phyloP scores from a whole-genome alignment of 2,797 vertebrate genomes.

The Semotilus atromaculatus region DNA sequence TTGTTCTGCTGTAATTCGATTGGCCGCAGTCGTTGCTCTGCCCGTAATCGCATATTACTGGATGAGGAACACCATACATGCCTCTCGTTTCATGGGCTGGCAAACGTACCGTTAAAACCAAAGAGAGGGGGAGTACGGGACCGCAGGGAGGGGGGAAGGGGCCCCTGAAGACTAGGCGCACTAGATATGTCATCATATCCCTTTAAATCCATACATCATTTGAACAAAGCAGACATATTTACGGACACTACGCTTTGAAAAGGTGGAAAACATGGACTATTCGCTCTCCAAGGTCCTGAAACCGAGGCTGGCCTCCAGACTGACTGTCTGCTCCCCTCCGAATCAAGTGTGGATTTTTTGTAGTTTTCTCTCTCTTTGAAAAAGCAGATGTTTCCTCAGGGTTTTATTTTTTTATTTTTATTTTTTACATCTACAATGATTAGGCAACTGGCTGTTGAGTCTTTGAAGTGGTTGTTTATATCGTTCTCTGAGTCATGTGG shows the following conservation, averaged over 20 bases:
- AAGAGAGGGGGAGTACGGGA: background rate
- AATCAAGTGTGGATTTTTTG: conserved; percentile 14
- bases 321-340: background rate
- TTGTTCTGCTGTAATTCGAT: conserved; percentile 44
- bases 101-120: conserved; percentile 27
- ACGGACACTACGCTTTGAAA: conserved; percentile 11
- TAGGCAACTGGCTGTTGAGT: conserved; percentile 30
- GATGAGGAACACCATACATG: conserved; percentile 5
- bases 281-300: conserved; percentile 63
- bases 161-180: conserved; percentile 46
- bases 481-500: conserved; percentile 20
- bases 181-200: conserved; percentile 58
- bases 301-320: conserved; percentile 11
- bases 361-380: background rate
- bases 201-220: conserved; percentile 57
- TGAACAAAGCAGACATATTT: conserved; percentile 43
- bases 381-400: conserved; percentile 8
- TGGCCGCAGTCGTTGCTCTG: conserved; percentile 3
- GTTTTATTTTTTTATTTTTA: background rate
- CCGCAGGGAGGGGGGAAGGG: background rate
- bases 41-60: background rate
- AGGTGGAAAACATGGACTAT: background rate
- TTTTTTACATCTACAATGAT: conserved; percentile 17
- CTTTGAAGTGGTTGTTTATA: conserved; percentile 45
- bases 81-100: conserved; percentile 11